Conservation (phyloP, 2,888 invertebrate species). For the Bibio marci region DNA sequence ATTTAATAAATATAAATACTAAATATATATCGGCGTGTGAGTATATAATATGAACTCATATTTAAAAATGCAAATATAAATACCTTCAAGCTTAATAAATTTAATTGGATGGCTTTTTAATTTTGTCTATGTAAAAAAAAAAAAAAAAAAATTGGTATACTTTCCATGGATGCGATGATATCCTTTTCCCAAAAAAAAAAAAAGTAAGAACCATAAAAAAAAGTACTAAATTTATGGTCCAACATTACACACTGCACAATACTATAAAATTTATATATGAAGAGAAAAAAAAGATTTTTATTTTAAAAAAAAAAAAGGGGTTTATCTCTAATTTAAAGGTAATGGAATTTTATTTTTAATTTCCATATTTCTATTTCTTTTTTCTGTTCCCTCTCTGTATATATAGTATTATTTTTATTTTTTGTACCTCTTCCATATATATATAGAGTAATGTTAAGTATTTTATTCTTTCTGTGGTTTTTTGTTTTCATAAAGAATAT, state of each 20-base stretch:
- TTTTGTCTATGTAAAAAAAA: neutral
- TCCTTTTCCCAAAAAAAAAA: too few species aligned
- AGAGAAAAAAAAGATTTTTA: neutral
- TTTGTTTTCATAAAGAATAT: too few species aligned
- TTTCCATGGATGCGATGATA: too few species aligned
- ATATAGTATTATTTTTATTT: too few species aligned
- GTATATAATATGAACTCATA: neutral
- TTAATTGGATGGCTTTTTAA: constrained; percentile 4
- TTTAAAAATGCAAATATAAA: constrained; percentile 3
- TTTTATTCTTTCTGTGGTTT: too few species aligned
- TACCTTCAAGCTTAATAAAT: constrained; percentile 2
- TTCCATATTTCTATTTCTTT: neutral
- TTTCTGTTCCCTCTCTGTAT: neutral
- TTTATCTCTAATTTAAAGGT: constrained; percentile 4
- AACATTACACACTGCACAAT: neutral
- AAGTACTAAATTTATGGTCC: constrained; percentile 1
- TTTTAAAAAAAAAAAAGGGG: too few species aligned
- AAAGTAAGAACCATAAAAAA: too few species aligned
- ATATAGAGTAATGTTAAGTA: too few species aligned
- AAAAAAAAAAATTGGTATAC: neutral
- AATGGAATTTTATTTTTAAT: constrained; percentile 3
- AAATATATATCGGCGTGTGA: too few species aligned
- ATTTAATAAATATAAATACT: too few species aligned
- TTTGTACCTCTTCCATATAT: too few species aligned
- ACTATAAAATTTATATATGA: neutral